phyloP scores from a whole-genome alignment of 2,113 vertebrate species.

The Tupaia tana region DNA sequence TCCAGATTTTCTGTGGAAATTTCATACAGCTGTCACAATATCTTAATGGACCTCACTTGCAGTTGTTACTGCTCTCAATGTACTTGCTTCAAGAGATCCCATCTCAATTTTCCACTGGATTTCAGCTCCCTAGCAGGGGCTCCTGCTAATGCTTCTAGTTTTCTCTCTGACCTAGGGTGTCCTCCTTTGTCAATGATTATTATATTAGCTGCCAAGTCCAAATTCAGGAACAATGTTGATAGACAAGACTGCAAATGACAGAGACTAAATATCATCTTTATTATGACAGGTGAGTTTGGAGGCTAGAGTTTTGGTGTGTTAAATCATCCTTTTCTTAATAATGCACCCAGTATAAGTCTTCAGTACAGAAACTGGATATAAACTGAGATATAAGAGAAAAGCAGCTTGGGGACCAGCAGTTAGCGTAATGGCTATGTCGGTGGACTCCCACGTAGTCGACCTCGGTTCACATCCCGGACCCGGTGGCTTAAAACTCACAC shows the following conservation, averaged over 20 bases:
- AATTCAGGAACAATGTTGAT: background rate
- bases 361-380: background rate
- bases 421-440: no score
- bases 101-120: background rate
- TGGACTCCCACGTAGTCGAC: no score
- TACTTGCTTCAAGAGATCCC: background rate
- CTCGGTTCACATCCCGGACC: no score
- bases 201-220: background rate
- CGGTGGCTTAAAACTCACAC: no score
- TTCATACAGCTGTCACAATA: background rate
- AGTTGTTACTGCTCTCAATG: background rate
- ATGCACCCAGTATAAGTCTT: background rate
- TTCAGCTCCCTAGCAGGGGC: background rate
- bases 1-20: background rate
- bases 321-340: background rate
- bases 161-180: background rate
- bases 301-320: background rate
- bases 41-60: background rate
- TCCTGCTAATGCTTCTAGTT: background rate
- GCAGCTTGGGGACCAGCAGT: no score
- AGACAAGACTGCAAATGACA: background rate
- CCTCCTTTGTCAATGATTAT: background rate
- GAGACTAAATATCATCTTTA: background rate
- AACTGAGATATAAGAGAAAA: background rate
- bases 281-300: background rate